Evolutionary conservation across 2,888 invertebrate genomes (phyloP), one percentile per base, ranked within the genome.

Genomic region (Sthenelais limicola): DNA sequence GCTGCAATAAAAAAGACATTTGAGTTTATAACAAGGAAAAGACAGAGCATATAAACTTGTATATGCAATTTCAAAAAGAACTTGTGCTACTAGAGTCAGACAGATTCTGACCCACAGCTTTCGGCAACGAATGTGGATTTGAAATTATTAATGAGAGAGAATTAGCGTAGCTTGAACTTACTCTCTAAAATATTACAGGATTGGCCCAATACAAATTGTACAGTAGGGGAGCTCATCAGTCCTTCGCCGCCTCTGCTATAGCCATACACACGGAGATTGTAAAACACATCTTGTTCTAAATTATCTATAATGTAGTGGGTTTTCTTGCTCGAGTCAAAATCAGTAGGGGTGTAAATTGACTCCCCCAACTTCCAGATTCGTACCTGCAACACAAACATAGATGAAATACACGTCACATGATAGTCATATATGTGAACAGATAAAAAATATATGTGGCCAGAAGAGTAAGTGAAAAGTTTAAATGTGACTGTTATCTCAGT

Each of bases 211-310:
- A 80, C 70, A 38, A 80, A 80, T 70, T 80, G 78, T 18, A 79
- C 52, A 18, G 76, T 77, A 12, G 98, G 97, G 52, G 96, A 96
- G 74, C 97, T 97, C 96, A 97, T 97, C 70, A 96, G 91, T 0
- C 98, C 98, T 84, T 97, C 97, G 0, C 98, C 98, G 18, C 97
- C 98, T 82, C 94, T 93, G 70, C 97, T 97, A 89, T 92, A 97
- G 0, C 96, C 98, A 51, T 97, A 90, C 0, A 98, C 96, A 83
- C 98, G 91, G 86, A 98, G 91, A 83, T 94, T 92, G 87, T 98
- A 98, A 0, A 92, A 91, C 88, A 95, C 95, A 68, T 94, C 94
- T 0, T 93, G 93, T 7, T 92, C 92, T 24, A 96, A 89, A 81
- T 91, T 85, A 5, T 89, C 89, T 7, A 98, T 93, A 78, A 92